These are phyloP conservation scores for Ommatoiulus sabulosus DNA, from an alignment of 2,888 invertebrate species.

Conservation along the genomic window DNA sequence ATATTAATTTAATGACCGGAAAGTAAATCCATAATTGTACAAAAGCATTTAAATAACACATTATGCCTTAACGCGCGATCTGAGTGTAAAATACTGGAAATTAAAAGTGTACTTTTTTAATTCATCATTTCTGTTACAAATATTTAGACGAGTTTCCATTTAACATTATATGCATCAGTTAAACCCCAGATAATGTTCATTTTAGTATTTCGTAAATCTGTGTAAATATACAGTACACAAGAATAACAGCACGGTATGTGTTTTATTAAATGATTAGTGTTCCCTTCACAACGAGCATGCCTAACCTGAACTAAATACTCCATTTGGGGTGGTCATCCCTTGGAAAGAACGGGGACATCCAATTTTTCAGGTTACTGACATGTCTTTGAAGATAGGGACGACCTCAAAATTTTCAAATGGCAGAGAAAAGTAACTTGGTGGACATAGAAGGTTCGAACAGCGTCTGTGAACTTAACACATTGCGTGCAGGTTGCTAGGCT, in stretches of 20 bases:
- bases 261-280: background rate
- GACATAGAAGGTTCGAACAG: background rate
- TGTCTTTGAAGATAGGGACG: background rate
- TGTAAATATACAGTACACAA: no score
- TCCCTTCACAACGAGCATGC: conserved; percentile 9
- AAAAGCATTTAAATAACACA: background rate
- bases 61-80: no score
- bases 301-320: background rate
- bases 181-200: background rate
- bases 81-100: no score
- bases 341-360: background rate
- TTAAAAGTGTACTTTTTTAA: no score
- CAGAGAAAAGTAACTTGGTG: background rate
- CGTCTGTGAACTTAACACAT: background rate
- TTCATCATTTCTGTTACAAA: no score
- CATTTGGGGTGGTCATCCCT: background rate
- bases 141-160: no score
- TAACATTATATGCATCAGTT: no score
- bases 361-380: conserved; percentile 12
- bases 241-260: background rate
- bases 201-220: background rate
- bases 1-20: no score
- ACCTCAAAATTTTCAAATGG: background rate
- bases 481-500: background rate
- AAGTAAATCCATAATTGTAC: no score